Base-by-base conservation (phyloP, 2,113 vertebrate genomes). In the Nematolebias whitei region DNA sequence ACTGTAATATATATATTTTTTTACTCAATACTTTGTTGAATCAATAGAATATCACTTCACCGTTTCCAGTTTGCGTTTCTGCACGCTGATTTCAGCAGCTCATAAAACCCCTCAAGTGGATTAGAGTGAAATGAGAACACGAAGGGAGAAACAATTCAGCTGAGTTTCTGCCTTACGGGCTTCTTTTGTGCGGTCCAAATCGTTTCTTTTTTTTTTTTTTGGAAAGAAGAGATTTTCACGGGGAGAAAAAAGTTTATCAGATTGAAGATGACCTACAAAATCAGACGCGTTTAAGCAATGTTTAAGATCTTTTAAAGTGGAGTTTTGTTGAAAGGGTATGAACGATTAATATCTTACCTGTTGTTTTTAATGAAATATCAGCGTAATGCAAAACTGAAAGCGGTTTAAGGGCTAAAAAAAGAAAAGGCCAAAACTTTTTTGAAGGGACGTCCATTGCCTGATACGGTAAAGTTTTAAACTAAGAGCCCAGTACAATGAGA, bases 51-150 rank as follows among this genome's bases (percentile, higher is more conserved):
- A 85, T 68, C 60, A 66, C 60, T 65, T 77, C 78, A 65, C 50
- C 20, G 50, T 80, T 65, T 81, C 58, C 48, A 48, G 12, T 39
- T 38, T 26, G 44, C 58, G 66, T 43, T 24, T 16, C 49, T 71
- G 55, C 44, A 56, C 45, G 52, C 48, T 50, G 44, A 56, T 62
- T 67, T 74, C 59, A 62, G 26, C 23, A 22, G 65, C 74, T 79
- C 70, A 45, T 55, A 61, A 76, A 81, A 83, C 57, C 35, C 74
- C 70, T 74, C 70, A 50, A 74, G 80, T 82, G 79, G 65, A 79
- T 83, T 76, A 61, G 57, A 20, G 71, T 55, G 53, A 67, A 82
- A 81, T 76, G 62, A 76, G 73, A 85, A 79, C 72, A 83, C 68
- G 29, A 61, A 74, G 63, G 53, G 68, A 74, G 67, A 43, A 80